Evolutionary conservation across 2,797 vertebrate species (phyloP).

Genomic region (Danio jaintianensis): DNA sequence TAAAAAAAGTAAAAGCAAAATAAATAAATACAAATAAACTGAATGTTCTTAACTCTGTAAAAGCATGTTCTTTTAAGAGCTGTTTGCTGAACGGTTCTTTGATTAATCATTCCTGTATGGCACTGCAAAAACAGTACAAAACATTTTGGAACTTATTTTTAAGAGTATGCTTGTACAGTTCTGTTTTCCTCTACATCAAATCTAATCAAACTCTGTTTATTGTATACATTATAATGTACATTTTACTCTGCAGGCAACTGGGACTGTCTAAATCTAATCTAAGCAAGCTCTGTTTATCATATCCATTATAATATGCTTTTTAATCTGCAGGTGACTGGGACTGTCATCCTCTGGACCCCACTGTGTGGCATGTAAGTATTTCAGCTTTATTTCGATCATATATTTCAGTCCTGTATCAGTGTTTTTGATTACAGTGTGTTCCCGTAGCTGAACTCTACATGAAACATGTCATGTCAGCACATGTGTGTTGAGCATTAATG

Average conservation of each 20-base stretch:
- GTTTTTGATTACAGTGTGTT: slow-evolving; percentile 2
- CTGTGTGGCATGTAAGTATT: slow-evolving; percentile 93
- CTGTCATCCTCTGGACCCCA: slow-evolving; percentile 95
- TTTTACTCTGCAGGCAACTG: slow-evolving; percentile 86
- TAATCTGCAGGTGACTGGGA: slow-evolving; percentile 91
- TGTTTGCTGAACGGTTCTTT: too few species aligned
- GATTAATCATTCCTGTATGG: too few species aligned
- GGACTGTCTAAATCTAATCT: too few species aligned
- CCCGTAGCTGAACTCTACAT: slow-evolving; percentile 9
- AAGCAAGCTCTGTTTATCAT: not conserved
- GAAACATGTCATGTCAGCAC: slow-evolving; percentile 6
- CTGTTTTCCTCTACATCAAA: too few species aligned
- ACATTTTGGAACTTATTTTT: too few species aligned
- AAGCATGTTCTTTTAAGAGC: too few species aligned
- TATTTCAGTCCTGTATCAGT: not conserved
- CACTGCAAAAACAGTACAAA: too few species aligned
- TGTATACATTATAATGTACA: slow-evolving; percentile 13
- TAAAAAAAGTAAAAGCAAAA: too few species aligned
- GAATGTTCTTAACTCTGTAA: too few species aligned
- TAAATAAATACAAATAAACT: too few species aligned
- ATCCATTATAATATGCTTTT: slow-evolving; percentile 23
- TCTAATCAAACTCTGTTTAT: too few species aligned
- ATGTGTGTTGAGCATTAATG: slow-evolving; percentile 35
- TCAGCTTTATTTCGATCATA: not conserved
- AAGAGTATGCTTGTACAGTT: too few species aligned